Evolutionary conservation across 2,888 invertebrate genomes (phyloP), one percentile per base, ranked within the genome.

Genomic region (Cataglyphis altisquamis): DNA sequence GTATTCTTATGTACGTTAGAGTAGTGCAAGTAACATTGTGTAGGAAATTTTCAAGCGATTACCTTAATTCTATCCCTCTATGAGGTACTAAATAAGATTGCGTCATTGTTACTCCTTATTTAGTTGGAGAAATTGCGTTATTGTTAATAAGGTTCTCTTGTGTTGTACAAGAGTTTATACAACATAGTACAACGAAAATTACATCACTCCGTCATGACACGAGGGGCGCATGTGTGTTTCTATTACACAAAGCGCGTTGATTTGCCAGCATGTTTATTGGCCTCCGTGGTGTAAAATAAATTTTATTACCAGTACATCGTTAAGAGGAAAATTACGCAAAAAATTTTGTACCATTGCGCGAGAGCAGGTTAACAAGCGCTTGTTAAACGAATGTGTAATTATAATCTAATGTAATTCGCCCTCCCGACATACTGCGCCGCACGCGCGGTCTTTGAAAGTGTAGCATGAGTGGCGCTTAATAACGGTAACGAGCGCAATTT

Each of bases 401-500:
- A 78, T 78, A 78, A 78, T 78, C 78, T 78, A 78, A 78, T 70
- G 60, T 70, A 78, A 78, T 70, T 68, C 78, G 70, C 41, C 18
- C 57, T 45, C 29, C 41, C 77, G 64, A 41, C 78, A 36, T 32
- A 62, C 55, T 55, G 55, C 55, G 36, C 39, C n/a, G 66, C 55
- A 36, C 36, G 45, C 45, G 12, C 72, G 52, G 81, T 73, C 81
- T 81, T 81, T 81, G 81, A 81, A 81, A 73, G 70, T 57, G 81
- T 52, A 81, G 73, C 73, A 41, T 81, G 81, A 81, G 81, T 72
- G 72, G 72, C 62, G 80, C 81, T 81, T 81, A 81, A 73, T 81
- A 81, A 81, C 25, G 39, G 41, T 73, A 81, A 81, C 81, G 81
- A 81, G 73, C 48, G 62, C 63, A 81, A 81, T 81, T 81, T 81